Evolutionary conservation across 2,113 vertebrate species (phyloP), one percentile per base, ranked within the genome.

Genomic region (Melanotaenia duboulayi): DNA sequence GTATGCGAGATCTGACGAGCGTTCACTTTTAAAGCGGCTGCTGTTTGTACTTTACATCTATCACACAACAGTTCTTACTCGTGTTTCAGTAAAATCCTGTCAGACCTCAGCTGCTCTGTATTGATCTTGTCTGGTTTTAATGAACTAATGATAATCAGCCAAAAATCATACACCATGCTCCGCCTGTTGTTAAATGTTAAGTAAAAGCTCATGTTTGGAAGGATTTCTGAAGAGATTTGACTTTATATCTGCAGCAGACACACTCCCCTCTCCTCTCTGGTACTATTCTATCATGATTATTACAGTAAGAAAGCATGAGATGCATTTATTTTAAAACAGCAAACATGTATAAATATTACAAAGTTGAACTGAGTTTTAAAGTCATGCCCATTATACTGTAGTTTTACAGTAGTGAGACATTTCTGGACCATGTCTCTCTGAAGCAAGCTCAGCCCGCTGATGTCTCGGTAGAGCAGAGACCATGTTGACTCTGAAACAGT

Each of bases 251-350:
- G 71, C 54, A 8, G 70, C 82, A 75, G 61, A 73, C 48, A 23
- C 72, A 74, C 68, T 46, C 58, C 71, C 73, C 42, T 57, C 64
- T 46, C 71, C 91, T 95, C 95, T 81, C 95, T 94, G 95, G 92
- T 96, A 95, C 94, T 95, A 64, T 94, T 95, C 93, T 93, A 76
- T 87, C 64, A 94, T 95, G 95, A 95, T 95, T 83, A 85, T 82
- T 76, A 88, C 82, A 95, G 23, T 28, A 55, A 65, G 94, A 95
- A 96, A 96, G 96, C 96, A 97, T 97, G 96, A 96, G 95, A 94
- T 95, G 95, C 96, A 96, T 97, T 96, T 96, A 97, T 97, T 97
- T 95, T 85, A 93, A 94, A 94, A 95, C 87, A 91, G 76, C 81
- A 82, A 89, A 90, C 77, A 62, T 68, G 64, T 61, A 87, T 80